Percentiles rank a stretch among this genome's conserved stretches.
phyloP scores from a whole-genome alignment of 2,797 vertebrate species.

The Darevskia nairensis region DNA sequence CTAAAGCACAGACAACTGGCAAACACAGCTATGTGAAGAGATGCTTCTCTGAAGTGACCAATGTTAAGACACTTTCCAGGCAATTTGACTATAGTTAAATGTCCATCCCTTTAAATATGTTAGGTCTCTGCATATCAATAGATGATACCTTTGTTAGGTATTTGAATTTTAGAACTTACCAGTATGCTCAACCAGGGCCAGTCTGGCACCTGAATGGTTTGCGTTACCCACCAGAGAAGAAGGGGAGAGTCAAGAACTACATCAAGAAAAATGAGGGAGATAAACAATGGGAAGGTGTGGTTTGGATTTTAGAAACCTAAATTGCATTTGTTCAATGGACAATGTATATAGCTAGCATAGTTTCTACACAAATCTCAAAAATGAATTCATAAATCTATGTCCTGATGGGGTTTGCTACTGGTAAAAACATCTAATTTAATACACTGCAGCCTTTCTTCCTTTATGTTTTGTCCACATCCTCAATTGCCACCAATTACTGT shows the following conservation, averaged over 20 bases:
- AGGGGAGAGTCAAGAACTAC: too few relatives aligned
- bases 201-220: too few relatives aligned
- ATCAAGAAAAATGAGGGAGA: too few relatives aligned
- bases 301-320: background rate
- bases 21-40: background rate
- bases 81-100: background rate
- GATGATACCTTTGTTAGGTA: background rate
- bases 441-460: slow-evolving; percentile 41
- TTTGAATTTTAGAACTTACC: background rate
- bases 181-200: too few relatives aligned
- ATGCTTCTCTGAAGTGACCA: background rate
- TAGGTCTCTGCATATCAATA: background rate
- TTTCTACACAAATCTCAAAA: slow-evolving; percentile 5
- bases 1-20: background rate
- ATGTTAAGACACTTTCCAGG: background rate
- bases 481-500: slow-evolving; percentile 54
- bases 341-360: slow-evolving; percentile 20
- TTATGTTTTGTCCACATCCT: slow-evolving; percentile 22
- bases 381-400: slow-evolving; percentile 53
- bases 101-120: background rate
- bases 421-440: slow-evolving; percentile 65
- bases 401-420: slow-evolving; percentile 46
- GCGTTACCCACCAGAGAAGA: too few relatives aligned
- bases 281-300: too few relatives aligned
- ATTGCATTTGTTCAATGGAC: slow-evolving; percentile 30